Evolutionary conservation across 2,113 vertebrate species (phyloP), one percentile per base, ranked within the genome.

Genomic region (Malurus melanocephalus): DNA sequence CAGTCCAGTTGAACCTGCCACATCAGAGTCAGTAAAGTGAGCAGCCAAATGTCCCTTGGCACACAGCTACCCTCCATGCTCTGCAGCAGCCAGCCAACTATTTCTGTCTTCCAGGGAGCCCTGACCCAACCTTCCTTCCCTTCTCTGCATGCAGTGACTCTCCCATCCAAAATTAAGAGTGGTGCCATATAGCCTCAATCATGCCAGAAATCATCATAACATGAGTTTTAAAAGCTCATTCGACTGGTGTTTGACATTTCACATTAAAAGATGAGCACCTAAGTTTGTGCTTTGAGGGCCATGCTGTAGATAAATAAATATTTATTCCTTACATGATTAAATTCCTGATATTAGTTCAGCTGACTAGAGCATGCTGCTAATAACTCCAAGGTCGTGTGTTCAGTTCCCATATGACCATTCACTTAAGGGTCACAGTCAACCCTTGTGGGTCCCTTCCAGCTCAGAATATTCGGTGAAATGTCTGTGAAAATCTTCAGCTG

Each of bases 381-480:
- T 53, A 71, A 64, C 26, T 49, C 30, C 35, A 23, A 16, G 30
- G 38, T 73, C 4, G 7, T 15, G 3, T 51, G 18, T 38, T 43
- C 40, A n/a, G 21, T 53, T 24, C 19, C 16, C 4, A 16, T 40
- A 46, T 0, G 0, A 14, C 61, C 9, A 9, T 53, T 67, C 60
- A 67, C 7, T 40, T 66, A 40, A 24, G 38, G 16, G 32, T 13
- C 5, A 0, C 32, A 52, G 27, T 57, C 1, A 0, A 21, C 65
- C 38, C 27, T 40, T 52, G n/a, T 10, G 3, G 6, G 24, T 67
- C n/a, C 46, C 28, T 74, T 80, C 24, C 21, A 67, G 62, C 68
- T 53, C 46, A 80, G 24, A 67, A 67, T 80, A 42, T 52, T 33
- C n/a, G 66, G 40, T 74, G 76, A 67, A 60, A 85, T 78, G 13